Base-by-base conservation (phyloP, 2,888 invertebrate species). In the Neria commutata region DNA sequence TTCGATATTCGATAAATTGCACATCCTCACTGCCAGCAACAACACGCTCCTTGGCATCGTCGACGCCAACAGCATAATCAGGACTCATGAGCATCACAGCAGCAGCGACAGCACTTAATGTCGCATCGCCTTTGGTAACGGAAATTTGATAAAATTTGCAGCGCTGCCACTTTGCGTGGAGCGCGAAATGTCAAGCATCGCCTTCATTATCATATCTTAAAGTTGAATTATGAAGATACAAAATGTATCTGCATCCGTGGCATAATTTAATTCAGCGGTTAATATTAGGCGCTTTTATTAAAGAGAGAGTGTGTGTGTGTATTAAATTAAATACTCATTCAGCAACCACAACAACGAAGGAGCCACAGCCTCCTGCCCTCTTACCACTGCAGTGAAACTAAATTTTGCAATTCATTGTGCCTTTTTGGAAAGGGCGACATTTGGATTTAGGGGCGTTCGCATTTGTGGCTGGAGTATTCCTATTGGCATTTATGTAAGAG, bases 171-270 rank as follows among this genome's bases (percentile, higher is more conserved):
- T 24, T 19, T 21, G 6, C 50, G 34, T 16, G 50, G 11, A 4
- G 11, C 19, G 50, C 37, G 37, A 50, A 34, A 33, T 50, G 50
- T 50, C 50, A 50, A 50, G 34, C 23, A 17, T 8, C 50, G 19
- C 6, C 4, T 49, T 49, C 29, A 49, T 33, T 33, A 45, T 45
- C 21, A n/a, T 50, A 29, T 33, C 29, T 17, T 50, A 26, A 50
- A 34, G 50, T n/a, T 50, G 50, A 50, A 21, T 50, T 50, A 50
- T 34, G 49, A 49, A 49, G 50, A 33, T 34, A 4, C 42, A n/a
- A 42, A 33, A 29, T 50, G 29, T 50, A 26, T 17, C 23, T 14
- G 37, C 37, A 37, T 14, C n/a, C n/a, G 6, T 14, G 11, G 14
- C 4, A 37, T 37, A 37, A 37, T 14, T n/a, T 37, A 6, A 37